Base-by-base conservation (phyloP, 2,797 vertebrate genomes). In the Sebastes oblongus region DNA sequence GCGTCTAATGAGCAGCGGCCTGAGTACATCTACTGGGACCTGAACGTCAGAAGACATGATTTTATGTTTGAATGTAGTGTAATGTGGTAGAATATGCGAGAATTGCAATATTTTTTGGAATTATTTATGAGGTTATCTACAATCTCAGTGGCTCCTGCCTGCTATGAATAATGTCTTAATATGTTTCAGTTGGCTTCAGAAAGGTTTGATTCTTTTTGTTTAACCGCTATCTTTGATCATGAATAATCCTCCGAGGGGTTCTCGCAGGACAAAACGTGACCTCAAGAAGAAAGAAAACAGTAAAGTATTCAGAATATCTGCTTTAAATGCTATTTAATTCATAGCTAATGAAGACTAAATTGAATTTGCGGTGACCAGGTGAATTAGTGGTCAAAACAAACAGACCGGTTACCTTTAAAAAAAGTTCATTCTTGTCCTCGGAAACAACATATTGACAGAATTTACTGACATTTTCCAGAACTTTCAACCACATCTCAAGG, bases 1-100 rank as follows among this genome's bases (percentile, higher is more conserved):
- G 54, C 5, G 64, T 76, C 78, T 89, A 89, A 90, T 78, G 83
- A 89, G 80, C 60, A 34, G 55, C 32, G 52, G 68, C 24, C 81
- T 13, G 12, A 50, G 50, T n/a, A 16, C 20, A 72, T 68, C 77
- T 64, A 50, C 70, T 25, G 14, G 60, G 60, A 68, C 36, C 59
- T 3, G 16, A 54, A 54, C 4, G n/a, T 54, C n/a, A 54, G 20
- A 54, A 22, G n/a, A 16, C 39, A 5, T 30, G 75, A 13, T 42
- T 75, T 27, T 0, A 24, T 6, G 24, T 62, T 29, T 27, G 66
- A 68, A 6, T 59, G 22, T 46, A 0, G 39, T 42, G 39, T 42
- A 42, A 42, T 42, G 39, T 42, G 14, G 39, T 42, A 42, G 13
- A 16, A 64, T 13, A 27, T 66, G 27, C 13, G 7, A 60, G 55